Evolutionary conservation across 2,888 invertebrate species (phyloP).

Genomic region (Yponomeuta cagnagella): DNA sequence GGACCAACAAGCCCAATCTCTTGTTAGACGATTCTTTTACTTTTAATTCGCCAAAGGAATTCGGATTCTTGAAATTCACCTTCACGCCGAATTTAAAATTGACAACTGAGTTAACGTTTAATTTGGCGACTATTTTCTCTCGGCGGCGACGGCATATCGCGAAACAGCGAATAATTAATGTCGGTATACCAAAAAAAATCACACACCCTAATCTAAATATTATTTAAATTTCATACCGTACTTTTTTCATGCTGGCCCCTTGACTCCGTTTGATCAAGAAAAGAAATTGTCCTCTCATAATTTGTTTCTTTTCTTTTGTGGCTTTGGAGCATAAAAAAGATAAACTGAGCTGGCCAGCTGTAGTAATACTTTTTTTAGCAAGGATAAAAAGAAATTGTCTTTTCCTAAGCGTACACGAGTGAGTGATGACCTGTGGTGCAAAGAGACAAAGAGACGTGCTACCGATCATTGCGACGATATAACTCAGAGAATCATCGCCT

Average conservation of each 20-base stretch:
- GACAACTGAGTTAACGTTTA: constrained; percentile 35
- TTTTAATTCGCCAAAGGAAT: constrained; percentile 44
- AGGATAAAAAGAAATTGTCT: neutral
- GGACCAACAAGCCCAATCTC: constrained; percentile 40
- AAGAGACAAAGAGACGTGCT: constrained; percentile 3
- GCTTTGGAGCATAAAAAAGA: neutral
- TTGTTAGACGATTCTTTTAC: constrained; percentile 47
- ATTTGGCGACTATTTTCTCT: neutral
- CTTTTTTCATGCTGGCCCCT: neutral
- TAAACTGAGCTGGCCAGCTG: neutral
- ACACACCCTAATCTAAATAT: too few relatives aligned
- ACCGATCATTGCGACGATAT: neutral
- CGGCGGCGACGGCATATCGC: neutral
- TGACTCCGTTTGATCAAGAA: neutral
- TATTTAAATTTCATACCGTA: too few relatives aligned
- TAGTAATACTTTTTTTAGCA: neutral
- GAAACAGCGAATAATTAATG: too few relatives aligned
- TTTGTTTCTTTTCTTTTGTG: neutral
- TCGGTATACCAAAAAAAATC: too few relatives aligned
- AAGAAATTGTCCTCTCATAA: neutral
- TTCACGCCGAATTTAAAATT: constrained; percentile 57
- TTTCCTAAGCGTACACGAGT: neutral
- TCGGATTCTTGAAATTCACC: constrained; percentile 45
- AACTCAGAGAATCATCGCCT: constrained; percentile 1
- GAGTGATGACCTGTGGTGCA: neutral